These are phyloP conservation scores for Alentia gelatinosa DNA, from an alignment of 2,888 invertebrate species.

Conservation along the genomic window DNA sequence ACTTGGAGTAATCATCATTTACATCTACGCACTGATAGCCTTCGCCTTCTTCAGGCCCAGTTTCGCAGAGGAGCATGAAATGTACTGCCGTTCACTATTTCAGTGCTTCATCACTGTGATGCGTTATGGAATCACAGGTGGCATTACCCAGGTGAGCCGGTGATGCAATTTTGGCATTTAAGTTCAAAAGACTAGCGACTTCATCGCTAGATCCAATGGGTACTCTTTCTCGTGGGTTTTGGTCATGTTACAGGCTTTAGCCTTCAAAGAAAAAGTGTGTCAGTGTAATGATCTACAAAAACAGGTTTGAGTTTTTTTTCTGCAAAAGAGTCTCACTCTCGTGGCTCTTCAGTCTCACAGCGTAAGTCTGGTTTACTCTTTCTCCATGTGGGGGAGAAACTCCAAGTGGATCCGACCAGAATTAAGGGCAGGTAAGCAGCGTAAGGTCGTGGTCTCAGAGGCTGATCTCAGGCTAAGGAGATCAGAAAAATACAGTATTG, in stretches of 20 bases:
- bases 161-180: neutral
- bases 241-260: neutral
- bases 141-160: conserved; percentile 64
- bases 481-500: too few relatives aligned
- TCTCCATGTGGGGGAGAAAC: too few relatives aligned
- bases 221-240: neutral
- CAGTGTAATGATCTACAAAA: too few relatives aligned
- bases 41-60: conserved; percentile 74
- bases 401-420: too few relatives aligned
- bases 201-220: neutral
- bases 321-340: too few relatives aligned
- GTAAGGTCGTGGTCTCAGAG: too few relatives aligned
- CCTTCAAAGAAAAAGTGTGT: neutral
- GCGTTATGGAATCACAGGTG: conserved; percentile 75
- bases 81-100: conserved; percentile 73
- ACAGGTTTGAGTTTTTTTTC: too few relatives aligned
- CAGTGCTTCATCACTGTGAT: conserved; percentile 76
- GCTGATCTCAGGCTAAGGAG: too few relatives aligned
- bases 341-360: too few relatives aligned
- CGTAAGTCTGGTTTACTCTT: too few relatives aligned
- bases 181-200: neutral
- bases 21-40: conserved; percentile 74
- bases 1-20: conserved; percentile 74
- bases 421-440: too few relatives aligned
- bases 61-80: conserved; percentile 64